Conservation (phyloP, 1,140 invertebrate species). For the Eueides isabella region DNA sequence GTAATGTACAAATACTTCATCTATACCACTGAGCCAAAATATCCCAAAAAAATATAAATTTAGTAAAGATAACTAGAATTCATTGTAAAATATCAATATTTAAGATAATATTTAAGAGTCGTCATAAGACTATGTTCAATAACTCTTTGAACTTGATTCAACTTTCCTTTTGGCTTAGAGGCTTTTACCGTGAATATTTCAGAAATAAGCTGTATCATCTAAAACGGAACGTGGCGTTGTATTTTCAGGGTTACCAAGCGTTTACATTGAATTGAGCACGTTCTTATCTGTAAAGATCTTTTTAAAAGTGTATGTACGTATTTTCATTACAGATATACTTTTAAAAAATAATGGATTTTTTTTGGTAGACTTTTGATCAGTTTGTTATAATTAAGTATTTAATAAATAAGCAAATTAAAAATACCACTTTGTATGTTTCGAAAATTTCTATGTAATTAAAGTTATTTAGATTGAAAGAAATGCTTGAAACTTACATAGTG, state of each 20-base stretch:
- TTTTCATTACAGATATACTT: too few relatives aligned
- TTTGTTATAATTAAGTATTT: too few relatives aligned
- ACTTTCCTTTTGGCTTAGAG: slow-evolving; percentile 19
- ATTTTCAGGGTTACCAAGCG: neutral
- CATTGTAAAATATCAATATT: neutral
- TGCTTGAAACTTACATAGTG: too few relatives aligned
- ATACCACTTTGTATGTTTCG: too few relatives aligned
- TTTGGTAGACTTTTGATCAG: too few relatives aligned
- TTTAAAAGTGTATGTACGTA: neutral
- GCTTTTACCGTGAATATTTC: slow-evolving; percentile 27
- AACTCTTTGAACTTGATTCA: neutral
- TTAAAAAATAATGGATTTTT: too few relatives aligned
- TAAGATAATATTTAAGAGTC: neutral
- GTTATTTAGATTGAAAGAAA: too few relatives aligned
- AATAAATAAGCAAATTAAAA: too few relatives aligned
- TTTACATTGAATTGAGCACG: slow-evolving; percentile 1
- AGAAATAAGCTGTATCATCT: slow-evolving; percentile 27
- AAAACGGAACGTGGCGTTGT: slow-evolving; percentile 16
- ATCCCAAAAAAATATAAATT: neutral
- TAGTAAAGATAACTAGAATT: neutral
- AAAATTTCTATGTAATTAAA: too few relatives aligned
- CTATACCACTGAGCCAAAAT: too few relatives aligned
- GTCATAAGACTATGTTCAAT: slow-evolving; percentile 2
- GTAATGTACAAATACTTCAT: too few relatives aligned
- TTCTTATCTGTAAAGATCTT: neutral